Evolutionary conservation across 2,888 invertebrate genomes (phyloP), one percentile per base, ranked within the genome.

Genomic region (Sphaerophoria taeniata): DNA sequence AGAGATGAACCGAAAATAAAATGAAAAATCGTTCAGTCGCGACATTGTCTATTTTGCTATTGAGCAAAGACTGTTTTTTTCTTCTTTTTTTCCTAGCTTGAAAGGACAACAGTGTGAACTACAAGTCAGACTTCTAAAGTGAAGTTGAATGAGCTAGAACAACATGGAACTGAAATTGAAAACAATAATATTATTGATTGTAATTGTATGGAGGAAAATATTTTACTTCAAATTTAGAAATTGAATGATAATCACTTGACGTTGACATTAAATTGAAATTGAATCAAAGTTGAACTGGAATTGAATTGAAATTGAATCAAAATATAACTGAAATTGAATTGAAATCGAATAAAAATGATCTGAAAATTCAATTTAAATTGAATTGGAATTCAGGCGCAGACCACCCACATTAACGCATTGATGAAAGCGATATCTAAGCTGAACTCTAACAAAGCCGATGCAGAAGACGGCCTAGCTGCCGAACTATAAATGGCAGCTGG

Each of bases 1-100:
- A 53, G 33, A 58, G 33, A 56, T 31, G n/a, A 56, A n/a, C 49
- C 49, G 53, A 82, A 82, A 82, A 73, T 70, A 77, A 83, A 69
- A 73, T 78, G 73, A 78, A 78, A 78, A 83, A 82, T 73, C 34
- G 24, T 69, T 47, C 53, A 49, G 78, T 39, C 72, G 73, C 77
- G 73, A 82, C 78, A 70, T 63, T 45, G 61, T 83, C 45, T 67
- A 78, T 83, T 78, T 65, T 43, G 61, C 14, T 4, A 47, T 24
- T 24, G 24, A 61, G 34, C 14, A 45, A 34, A 9, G 7, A 51
- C 16, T 43, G 43, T 39, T 60, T 58, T 36, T 16, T 58, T 47
- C 60, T 51, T 51, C 51, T 74, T 16, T 14, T 43, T 45, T 56
- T 65, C 45, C n/a, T 16, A 45, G 33, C 5, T n/a, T 5, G 0